A percentile compares a stretch with the other conserved stretches of the same genome.
These are phyloP conservation scores for Mesembrinibis cayennensis DNA, from an alignment of 2,113 vertebrate species.

Conservation along the genomic window DNA sequence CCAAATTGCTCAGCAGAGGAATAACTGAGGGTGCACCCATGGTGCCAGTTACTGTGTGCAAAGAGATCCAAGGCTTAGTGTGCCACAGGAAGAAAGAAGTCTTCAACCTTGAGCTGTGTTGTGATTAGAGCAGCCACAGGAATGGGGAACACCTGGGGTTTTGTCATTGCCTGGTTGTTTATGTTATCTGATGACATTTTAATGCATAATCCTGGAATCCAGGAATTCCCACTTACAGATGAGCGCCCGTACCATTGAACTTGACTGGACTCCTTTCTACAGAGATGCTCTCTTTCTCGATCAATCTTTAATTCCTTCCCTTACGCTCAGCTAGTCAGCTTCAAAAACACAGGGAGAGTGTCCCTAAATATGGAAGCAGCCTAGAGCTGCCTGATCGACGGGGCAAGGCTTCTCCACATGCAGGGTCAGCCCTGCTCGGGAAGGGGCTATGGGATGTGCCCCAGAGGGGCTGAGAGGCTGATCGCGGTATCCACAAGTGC, in stretches of 20 bases:
- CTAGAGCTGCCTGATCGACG: neutral
- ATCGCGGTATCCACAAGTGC: neutral
- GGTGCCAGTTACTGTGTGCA: neutral
- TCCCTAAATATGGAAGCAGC: neutral
- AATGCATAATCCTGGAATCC: neutral
- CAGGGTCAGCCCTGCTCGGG: fast-evolving
- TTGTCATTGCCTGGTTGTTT: neutral
- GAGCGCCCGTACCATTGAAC: neutral
- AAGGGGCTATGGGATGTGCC: neutral
- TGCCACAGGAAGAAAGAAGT: neutral
- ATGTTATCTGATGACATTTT: neutral
- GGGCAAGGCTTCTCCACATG: neutral
- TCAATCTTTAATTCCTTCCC: neutral
- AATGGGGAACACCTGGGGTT: neutral
- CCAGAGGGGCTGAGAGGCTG: neutral
- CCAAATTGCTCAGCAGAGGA: neutral
- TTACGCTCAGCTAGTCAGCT: neutral
- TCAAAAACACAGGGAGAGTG: neutral
- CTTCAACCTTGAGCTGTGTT: neutral
- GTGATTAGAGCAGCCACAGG: neutral
- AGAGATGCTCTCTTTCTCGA: neutral
- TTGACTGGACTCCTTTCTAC: neutral
- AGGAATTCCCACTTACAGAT: neutral
- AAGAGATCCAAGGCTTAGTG: neutral
- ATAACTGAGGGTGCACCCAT: neutral